Evolutionary conservation across 2,113 vertebrate genomes (phyloP).

Genomic region (Pristiophorus japonicus): DNA sequence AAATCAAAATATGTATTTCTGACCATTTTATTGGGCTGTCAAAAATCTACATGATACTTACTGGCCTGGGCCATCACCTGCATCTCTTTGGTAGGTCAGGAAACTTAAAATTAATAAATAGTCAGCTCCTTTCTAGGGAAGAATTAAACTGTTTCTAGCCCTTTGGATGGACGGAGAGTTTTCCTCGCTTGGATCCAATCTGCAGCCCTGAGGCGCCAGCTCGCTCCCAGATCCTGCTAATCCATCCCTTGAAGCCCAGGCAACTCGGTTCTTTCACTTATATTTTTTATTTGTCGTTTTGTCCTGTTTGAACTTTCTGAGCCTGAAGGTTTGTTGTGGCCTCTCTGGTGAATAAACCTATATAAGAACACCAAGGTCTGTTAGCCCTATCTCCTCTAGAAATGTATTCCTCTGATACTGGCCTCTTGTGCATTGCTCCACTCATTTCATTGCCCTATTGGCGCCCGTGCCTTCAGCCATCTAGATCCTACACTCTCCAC

Average conservation of each 20-base stretch:
- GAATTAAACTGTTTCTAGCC: not conserved
- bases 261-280: not conserved
- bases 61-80: not conserved
- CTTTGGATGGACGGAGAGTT: not conserved
- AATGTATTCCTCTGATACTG: too few relatives aligned
- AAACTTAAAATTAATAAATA: not conserved
- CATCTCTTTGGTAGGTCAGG: not conserved
- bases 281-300: not conserved
- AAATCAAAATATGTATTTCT: not conserved
- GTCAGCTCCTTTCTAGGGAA: not conserved
- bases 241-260: not conserved
- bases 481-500: too few relatives aligned
- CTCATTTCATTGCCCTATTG: not conserved
- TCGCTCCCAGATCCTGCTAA: not conserved
- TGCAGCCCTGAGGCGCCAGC: not conserved
- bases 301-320: not conserved
- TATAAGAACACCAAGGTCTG: not conserved
- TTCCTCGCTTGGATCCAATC: not conserved
- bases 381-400: not conserved
- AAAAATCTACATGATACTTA: not conserved
- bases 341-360: not conserved
- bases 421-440: too few relatives aligned
- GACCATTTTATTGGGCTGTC: not conserved
- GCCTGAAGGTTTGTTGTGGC: not conserved
- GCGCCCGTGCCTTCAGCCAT: not conserved